Conservation (phyloP, 2,113 vertebrate species). For the Ploceus nigricollis region DNA sequence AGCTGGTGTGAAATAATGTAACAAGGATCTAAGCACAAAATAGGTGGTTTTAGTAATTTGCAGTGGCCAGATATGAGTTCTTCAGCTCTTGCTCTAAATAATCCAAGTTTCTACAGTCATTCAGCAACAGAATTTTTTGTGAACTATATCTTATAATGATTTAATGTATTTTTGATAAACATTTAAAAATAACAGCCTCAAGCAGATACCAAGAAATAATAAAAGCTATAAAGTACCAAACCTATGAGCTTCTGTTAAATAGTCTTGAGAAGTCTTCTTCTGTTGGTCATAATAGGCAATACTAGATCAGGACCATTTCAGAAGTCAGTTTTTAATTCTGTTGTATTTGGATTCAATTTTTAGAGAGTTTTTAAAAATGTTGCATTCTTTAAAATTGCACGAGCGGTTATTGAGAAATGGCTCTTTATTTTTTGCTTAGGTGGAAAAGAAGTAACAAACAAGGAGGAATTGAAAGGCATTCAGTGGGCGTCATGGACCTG, state of each 20-base stretch:
- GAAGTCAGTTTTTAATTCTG: neutral
- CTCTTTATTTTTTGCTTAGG: conserved; percentile 75
- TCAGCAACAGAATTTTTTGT: neutral
- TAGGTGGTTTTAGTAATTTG: neutral
- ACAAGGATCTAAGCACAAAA: neutral
- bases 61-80: neutral
- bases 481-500: conserved; percentile 98
- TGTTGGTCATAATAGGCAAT: neutral
- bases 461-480: conserved; percentile 90
- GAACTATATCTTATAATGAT: neutral
- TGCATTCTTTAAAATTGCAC: neutral
- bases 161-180: neutral
- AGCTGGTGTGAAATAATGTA: neutral
- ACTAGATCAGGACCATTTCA: neutral
- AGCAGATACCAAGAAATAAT: neutral
- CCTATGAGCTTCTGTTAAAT: neutral
- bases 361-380: neutral
- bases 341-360: neutral
- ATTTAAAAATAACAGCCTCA: neutral
- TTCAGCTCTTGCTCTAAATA: neutral
- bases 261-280: neutral
- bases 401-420: neutral
- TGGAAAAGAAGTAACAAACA: conserved; percentile 93
- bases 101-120: neutral
- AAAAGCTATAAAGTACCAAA: neutral